Evolutionary conservation across 2,797 vertebrate genomes (phyloP), one percentile per base, ranked within the genome.

Genomic region (Pipistrellus kuhlii): DNA sequence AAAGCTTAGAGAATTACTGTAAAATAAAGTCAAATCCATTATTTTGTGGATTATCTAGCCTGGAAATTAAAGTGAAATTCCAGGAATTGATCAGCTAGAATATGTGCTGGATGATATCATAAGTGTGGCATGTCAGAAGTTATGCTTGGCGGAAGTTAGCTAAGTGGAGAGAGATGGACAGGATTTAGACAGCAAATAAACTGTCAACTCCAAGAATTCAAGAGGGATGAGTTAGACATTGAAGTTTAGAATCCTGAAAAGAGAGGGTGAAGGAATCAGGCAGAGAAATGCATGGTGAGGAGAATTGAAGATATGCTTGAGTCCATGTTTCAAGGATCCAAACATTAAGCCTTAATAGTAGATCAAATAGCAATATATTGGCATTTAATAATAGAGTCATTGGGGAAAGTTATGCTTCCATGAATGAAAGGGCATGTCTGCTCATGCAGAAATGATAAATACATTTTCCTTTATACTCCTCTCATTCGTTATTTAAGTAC

Each of bases 401-500:
- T 66, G 55, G 44, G 30, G 8, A 20, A 51, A 64, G 0, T 44
- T 35, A 51, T 38, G 18, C 64, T 21, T 20, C 20, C 3, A 13
- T 64, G 38, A 46, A 44, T 41, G 35, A 51, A 72, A 80, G 51
- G 44, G 10, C 23, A 5, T 53, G 27, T 20, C 10, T 94, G 66
- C 27, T 59, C 18, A 51, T 46, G 32, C 11, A 84, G 51, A 88
- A 76, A 44, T 83, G 46, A 68, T 55, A 77, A 55, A 59, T 21
- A 69, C 44, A 41, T 92, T 85, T 93, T 85, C 46, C 88, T 85
- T 85, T 76, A 59, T 85, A 30, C 2, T 71, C 41, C 9, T 57
- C 48, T 78, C n/a, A 11, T 38, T 59, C 66, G 41, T 57, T 88
- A 38, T 53, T 51, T 80, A 69, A 44, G 5, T 71, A 12, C 7